Conservation (phyloP, 2,113 vertebrate species). For the Sclerurus mexicanus region DNA sequence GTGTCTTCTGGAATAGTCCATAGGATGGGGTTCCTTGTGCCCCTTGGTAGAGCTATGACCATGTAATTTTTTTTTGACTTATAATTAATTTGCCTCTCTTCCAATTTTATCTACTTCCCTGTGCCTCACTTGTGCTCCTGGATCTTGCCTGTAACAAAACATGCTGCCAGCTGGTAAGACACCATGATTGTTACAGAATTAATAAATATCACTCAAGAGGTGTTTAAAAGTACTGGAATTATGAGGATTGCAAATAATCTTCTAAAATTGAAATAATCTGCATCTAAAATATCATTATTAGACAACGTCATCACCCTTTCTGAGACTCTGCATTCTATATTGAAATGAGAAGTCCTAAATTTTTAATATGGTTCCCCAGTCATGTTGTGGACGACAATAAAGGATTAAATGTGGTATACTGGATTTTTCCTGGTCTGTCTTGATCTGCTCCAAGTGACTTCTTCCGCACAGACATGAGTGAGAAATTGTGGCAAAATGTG, state of each 20-base stretch:
- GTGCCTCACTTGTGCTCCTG: background rate
- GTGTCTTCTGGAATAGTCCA: background rate
- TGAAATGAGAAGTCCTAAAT: background rate
- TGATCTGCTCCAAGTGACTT: background rate
- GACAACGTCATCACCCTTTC: background rate
- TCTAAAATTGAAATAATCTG: background rate
- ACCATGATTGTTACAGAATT: background rate
- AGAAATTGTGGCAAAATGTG: background rate
- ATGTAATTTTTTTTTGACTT: background rate
- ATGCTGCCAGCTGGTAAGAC: background rate
- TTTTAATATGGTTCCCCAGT: background rate
- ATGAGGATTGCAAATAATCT: background rate
- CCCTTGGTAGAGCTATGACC: background rate
- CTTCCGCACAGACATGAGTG: background rate
- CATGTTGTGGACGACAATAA: background rate
- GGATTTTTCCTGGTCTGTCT: background rate
- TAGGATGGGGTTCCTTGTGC: background rate
- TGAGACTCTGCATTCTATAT: background rate
- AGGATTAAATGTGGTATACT: background rate
- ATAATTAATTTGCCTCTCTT: background rate
- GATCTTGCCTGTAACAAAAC: background rate
- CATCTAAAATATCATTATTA: background rate
- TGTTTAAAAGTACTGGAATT: background rate
- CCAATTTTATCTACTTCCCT: background rate
- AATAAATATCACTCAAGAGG: background rate